These are phyloP conservation scores for Drosophila barbarae DNA, from an alignment of 2,888 invertebrate species.

Conservation along the genomic window DNA sequence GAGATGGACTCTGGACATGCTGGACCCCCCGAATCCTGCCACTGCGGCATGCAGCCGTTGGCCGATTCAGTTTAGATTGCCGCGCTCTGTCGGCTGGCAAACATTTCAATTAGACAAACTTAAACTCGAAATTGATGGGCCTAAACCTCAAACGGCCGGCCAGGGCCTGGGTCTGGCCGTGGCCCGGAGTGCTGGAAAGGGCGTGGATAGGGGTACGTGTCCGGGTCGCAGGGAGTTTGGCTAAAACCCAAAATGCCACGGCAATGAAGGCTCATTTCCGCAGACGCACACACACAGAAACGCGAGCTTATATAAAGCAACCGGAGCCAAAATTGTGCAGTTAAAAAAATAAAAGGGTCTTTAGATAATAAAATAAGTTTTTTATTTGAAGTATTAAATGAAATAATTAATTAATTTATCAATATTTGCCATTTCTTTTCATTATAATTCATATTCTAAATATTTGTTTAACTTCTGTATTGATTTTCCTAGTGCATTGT, in stretches of 20 bases:
- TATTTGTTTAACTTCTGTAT: neutral
- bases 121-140: slow-evolving; percentile 58
- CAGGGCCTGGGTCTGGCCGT: neutral
- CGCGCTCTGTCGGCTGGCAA: slow-evolving; percentile 41
- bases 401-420: too few species aligned
- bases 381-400: too few species aligned
- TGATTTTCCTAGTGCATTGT: neutral
- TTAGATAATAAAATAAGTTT: too few species aligned
- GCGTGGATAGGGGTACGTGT: slow-evolving; percentile 5
- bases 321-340: slow-evolving; percentile 3
- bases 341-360: too few species aligned
- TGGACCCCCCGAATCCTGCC: neutral
- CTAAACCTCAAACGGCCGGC: slow-evolving; percentile 36
- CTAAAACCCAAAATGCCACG: slow-evolving; percentile 56
- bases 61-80: slow-evolving; percentile 22
- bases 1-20: slow-evolving; percentile 7
- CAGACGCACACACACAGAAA: slow-evolving; percentile 34
- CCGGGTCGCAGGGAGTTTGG: slow-evolving; percentile 1
- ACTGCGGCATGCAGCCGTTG: slow-evolving; percentile 2
- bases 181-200: neutral
- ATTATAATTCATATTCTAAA: neutral
- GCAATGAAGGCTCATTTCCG: slow-evolving; percentile 66
- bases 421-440: too few species aligned
- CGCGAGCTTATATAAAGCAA: slow-evolving; percentile 25
- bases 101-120: slow-evolving; percentile 74